Conservation (phyloP, 1,140 invertebrate species). For the Drosophila triauraria region DNA sequence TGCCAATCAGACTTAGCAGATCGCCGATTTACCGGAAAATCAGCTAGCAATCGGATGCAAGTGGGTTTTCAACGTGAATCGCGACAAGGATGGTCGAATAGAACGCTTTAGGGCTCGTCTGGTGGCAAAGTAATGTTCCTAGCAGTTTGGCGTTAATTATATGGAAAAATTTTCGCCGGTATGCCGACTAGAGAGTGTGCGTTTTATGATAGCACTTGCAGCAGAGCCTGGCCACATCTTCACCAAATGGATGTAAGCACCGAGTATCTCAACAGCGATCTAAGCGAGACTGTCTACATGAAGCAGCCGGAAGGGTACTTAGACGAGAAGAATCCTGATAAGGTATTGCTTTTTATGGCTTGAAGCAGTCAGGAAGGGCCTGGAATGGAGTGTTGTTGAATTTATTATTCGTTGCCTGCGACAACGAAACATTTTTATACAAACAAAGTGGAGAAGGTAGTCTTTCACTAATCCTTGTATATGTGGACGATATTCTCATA, state of each 20-base stretch:
- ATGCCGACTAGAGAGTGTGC: too few species aligned
- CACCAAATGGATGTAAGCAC: slow-evolving; percentile 17
- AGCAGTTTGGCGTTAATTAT: neutral
- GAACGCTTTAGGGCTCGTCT: too few species aligned
- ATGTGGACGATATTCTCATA: neutral
- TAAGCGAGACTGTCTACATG: neutral
- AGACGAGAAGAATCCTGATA: neutral
- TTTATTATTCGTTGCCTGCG: neutral
- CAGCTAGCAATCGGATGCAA: too few species aligned
- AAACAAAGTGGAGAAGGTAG: too few species aligned
- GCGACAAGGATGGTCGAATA: neutral
- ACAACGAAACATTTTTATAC: neutral
- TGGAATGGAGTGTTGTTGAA: neutral
- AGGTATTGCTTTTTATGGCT: neutral
- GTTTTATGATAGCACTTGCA: too few species aligned
- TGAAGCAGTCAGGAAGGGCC: neutral
- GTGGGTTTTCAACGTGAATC: too few species aligned
- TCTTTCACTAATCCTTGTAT: neutral
- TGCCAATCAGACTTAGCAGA: neutral
- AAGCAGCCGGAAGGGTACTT: neutral
- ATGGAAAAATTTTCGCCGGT: neutral
- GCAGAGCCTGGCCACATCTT: neutral
- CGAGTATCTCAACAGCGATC: slow-evolving; percentile 6
- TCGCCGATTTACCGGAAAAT: neutral
- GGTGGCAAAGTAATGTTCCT: neutral